Evolutionary conservation across 2,113 vertebrate species (phyloP).

Genomic region (Tachysurus fulvidraco): DNA sequence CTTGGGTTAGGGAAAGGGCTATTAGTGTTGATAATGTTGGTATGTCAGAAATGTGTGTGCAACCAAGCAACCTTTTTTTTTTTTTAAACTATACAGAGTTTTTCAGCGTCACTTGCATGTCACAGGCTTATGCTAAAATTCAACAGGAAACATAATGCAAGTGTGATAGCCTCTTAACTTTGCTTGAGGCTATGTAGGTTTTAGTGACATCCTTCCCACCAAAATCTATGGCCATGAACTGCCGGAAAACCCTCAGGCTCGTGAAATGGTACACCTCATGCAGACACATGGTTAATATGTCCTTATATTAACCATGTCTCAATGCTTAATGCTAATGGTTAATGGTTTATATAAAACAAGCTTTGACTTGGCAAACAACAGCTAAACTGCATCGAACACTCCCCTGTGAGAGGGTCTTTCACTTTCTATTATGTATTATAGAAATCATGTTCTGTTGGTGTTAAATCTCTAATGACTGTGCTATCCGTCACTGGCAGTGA

Average conservation of each 20-base stretch:
- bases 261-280: neutral
- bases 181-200: neutral
- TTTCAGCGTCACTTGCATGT: neutral
- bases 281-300: neutral
- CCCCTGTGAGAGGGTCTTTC: neutral
- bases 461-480: neutral
- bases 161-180: neutral
- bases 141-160: neutral
- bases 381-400: neutral
- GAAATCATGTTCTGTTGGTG: neutral
- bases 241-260: neutral
- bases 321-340: neutral
- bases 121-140: neutral
- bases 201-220: neutral
- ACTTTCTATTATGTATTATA: neutral
- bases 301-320: neutral
- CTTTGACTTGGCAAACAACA: neutral
- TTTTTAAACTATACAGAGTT: neutral
- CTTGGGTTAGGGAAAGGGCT: neutral
- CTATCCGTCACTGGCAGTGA: neutral
- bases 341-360: slow-evolving; percentile 20
- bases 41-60: neutral
- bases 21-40: neutral
- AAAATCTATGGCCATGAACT: neutral
- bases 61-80: neutral